Evolutionary conservation across 2,113 vertebrate genomes (phyloP).

Genomic region (Egretta garzetta): DNA sequence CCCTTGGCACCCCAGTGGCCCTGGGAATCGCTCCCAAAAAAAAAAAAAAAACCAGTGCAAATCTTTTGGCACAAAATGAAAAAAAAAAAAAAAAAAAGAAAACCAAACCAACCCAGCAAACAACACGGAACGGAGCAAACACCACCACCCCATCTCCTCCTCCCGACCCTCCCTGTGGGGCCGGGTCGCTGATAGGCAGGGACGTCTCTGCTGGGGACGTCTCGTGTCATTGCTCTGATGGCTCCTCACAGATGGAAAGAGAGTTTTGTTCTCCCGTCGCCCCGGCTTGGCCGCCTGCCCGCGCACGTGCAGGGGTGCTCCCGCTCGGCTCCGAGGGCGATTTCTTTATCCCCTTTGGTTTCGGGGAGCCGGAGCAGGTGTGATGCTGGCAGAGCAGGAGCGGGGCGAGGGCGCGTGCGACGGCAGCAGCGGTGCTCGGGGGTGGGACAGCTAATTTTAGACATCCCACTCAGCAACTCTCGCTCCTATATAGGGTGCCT

Average conservation of each 20-base stretch:
- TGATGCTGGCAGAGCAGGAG: neutral
- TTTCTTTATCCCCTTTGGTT: neutral
- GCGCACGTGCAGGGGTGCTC: neutral
- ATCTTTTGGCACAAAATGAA: neutral
- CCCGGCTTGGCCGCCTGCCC: slow-evolving; percentile 42
- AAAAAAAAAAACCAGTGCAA: neutral
- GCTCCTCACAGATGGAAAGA: slow-evolving; percentile 56
- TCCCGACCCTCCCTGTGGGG: neutral
- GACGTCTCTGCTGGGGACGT: slow-evolving; percentile 59
- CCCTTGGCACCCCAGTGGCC: neutral
- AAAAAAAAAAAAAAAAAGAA: neutral
- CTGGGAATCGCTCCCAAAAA: neutral
- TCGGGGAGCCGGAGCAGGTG: neutral
- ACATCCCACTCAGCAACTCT: slow-evolving; percentile 44
- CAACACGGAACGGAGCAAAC: neutral
- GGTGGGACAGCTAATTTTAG: slow-evolving; percentile 60
- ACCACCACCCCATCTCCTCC: neutral
- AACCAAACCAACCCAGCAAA: neutral
- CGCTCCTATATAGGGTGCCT: slow-evolving; percentile 23
- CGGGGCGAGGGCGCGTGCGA: neutral
- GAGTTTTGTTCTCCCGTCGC: slow-evolving; percentile 43
- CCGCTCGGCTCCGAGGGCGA: fast-evolving
- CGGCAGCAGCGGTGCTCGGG: neutral
- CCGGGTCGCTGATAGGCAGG: slow-evolving; percentile 38
- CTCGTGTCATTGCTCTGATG: slow-evolving; percentile 23